Evolutionary conservation across 2,888 invertebrate species (phyloP), one percentile per base, ranked within the genome.

Genomic region (Bursaphelenchus okinawaensis): DNA sequence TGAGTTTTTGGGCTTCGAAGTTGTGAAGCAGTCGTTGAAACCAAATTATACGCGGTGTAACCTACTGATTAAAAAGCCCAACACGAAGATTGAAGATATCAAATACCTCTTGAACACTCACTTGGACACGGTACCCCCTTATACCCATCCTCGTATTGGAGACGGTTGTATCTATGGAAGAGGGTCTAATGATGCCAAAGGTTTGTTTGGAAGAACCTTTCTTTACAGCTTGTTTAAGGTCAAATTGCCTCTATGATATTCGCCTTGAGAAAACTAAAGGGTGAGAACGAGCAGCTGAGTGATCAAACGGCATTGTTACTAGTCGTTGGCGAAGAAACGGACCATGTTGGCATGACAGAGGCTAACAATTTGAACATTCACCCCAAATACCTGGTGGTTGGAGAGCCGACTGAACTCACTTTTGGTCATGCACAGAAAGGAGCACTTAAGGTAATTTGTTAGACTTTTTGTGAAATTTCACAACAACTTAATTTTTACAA

Each of bases 81-180:
- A 26, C 12, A 1, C 19, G 16, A 9, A 59, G 22, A 52, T 54
- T 54, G 9, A 22, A n/a, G 28, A 64, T 26, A 69, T 73, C 29
- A 69, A 68, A 59, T 59, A 80, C 55, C 65, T 80, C 51, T 70
- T 78, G 62, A 80, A 80, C 68, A 75, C 77, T 20, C 81, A 81
- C 68, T 52, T 81, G 64, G 81, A 81, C 67, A 81, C 81, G 3
- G 81, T 81, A 9, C 81, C 81, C 7, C 80, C 80, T 12, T 81
- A 72, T 66, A 72, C 81, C 61, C 69, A 72, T 16, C 78, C 77
- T 22, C 69, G 65, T 23, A 31, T 64, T 19, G 65, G 69, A 26
- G 72, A 71, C n/a, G 73, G 68, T 8, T 67, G 65, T 50, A 74
- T 79, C 26, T 76, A 74, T 60, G 80, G 80, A 51, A 68, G 78